Evolutionary conservation across 2,113 vertebrate genomes (phyloP).

Genomic region (Paratilapia polleni): DNA sequence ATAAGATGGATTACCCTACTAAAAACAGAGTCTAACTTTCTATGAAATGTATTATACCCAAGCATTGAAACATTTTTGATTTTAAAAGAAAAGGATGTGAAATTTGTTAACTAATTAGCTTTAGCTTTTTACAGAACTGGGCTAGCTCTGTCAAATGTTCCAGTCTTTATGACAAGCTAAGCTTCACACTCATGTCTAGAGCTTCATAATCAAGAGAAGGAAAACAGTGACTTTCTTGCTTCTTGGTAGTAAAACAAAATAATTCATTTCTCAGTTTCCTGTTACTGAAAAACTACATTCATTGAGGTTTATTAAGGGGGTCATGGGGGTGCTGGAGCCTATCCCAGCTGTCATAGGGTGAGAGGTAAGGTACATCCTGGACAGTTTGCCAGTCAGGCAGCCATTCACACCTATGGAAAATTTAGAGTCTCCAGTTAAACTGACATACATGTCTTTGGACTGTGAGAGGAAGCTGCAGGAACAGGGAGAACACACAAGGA

Average conservation of each 20-base stretch:
- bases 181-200: neutral
- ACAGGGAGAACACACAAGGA: neutral
- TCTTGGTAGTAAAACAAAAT: neutral
- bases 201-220: neutral
- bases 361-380: neutral
- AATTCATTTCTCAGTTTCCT: neutral
- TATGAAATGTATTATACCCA: too few relatives aligned
- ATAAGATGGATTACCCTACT: too few relatives aligned
- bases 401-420: neutral
- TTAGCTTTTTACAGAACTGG: neutral
- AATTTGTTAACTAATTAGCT: neutral
- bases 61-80: too few relatives aligned
- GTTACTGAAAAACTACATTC: neutral
- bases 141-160: neutral
- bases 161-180: neutral
- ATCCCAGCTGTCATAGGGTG: neutral
- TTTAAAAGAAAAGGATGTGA: too few relatives aligned
- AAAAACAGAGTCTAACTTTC: too few relatives aligned
- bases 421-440: neutral
- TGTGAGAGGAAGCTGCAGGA: neutral
- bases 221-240: neutral
- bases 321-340: neutral
- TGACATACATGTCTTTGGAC: neutral
- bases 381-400: neutral
- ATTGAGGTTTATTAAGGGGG: too few relatives aligned